phyloP scores from a whole-genome alignment of 2,113 vertebrate species.

The Channa maculata region DNA sequence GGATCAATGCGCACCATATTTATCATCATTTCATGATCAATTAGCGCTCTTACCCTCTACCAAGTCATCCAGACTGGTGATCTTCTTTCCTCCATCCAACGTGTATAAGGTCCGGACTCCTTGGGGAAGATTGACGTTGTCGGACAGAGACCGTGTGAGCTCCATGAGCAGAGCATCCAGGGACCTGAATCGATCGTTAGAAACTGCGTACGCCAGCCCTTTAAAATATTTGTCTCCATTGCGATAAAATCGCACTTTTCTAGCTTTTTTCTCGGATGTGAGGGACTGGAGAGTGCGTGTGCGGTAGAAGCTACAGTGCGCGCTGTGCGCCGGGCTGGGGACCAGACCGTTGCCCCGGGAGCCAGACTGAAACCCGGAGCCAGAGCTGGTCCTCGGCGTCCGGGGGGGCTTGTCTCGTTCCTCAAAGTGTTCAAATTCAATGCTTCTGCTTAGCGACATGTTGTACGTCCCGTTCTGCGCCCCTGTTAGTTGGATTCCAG shows the following conservation, averaged over 20 bases:
- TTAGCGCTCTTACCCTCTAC: constrained; percentile 88
- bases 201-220: constrained; percentile 95
- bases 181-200: constrained; percentile 93
- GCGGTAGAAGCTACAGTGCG: constrained; percentile 97
- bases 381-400: constrained; percentile 76
- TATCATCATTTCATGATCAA: background rate
- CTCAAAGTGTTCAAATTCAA: constrained; percentile 97
- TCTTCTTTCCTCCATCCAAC: constrained; percentile 89
- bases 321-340: constrained; percentile 96
- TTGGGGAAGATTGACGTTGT: constrained; percentile 96
- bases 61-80: constrained; percentile 92
- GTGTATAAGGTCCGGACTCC: constrained; percentile 93
- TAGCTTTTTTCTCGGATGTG: constrained; percentile 94
- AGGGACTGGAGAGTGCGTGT: constrained; percentile 97
- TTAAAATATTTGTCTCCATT: constrained; percentile 98
- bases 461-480: background rate
- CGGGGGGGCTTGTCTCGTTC: constrained; percentile 91
- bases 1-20: constrained; percentile 26
- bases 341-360: constrained; percentile 89
- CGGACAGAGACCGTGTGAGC: constrained; percentile 93
- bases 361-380: constrained; percentile 81
- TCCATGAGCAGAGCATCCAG: constrained; percentile 94
- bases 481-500: background rate
- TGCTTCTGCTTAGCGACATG: constrained; percentile 89
- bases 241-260: constrained; percentile 95